Base-by-base conservation (phyloP, 2,797 vertebrate genomes). In the Sebastes hubbsi region DNA sequence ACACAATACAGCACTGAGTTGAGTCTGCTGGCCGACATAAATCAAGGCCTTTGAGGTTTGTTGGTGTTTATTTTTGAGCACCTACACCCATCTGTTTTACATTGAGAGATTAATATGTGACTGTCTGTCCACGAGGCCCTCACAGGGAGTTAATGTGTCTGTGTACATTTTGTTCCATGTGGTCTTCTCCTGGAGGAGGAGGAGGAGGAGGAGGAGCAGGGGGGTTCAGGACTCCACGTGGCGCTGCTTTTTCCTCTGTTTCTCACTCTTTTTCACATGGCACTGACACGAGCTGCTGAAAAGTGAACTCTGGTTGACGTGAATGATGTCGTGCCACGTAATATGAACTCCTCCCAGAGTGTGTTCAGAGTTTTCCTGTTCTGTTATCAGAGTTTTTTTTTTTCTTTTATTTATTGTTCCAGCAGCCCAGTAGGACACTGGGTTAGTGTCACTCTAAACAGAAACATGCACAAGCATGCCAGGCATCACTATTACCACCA, bases 141-240 rank as follows among this genome's bases (percentile, higher is more conserved):
- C 56, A 30, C n/a, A 32, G 66, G 81, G 82, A 83, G 66, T 69
- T 59, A 3, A 62, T 75, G 25, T 29, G 74, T 65, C 49, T 55
- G 78, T 91, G 93, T 89, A 92, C 87, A 91, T 90, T 90, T 70
- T 89, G 91, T 93, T 92, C 91, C 71, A 81, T 82, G 65, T 62
- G 46, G 81, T 78, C 65, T 76, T 42, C n/a, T 68, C 18, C 16
- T 32, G 62, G n/a, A 54, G 78, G 65, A 27, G 58, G 49, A 27
- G 60, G 9, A 34, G 49, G 49, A 7, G 25, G 34, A 10, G 13
- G 5, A 1, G 1, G 24, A 25, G 25, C 25, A 1, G 61, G 25
- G 49, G 72, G 65, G 22, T 52, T 69, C 81, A 46, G 71, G 58
- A 55, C 75, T 90, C 76, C 89, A 92, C 88, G 82, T 91, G 88